These are phyloP conservation scores for Dolomedes plantarius DNA, from an alignment of 2,888 invertebrate genomes.

Conservation along the genomic window DNA sequence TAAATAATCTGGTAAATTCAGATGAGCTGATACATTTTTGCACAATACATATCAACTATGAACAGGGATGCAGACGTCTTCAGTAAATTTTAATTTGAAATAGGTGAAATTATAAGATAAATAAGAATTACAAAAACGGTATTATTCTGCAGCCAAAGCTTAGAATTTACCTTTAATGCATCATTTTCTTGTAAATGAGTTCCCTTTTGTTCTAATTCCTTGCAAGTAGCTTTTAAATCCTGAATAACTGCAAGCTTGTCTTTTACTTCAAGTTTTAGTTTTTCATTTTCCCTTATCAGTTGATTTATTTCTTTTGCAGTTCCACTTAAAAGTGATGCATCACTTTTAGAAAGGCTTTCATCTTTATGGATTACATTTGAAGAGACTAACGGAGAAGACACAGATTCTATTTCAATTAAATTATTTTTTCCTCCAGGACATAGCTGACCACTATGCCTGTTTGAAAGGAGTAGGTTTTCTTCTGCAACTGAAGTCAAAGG, in stretches of 20 bases:
- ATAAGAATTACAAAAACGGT: too few relatives aligned
- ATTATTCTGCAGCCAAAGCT: too few relatives aligned
- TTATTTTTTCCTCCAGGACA: not conserved
- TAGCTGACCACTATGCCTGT: not conserved
- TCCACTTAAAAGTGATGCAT: too few relatives aligned
- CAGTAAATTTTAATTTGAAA: too few relatives aligned
- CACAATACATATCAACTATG: too few relatives aligned
- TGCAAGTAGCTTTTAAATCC: not conserved
- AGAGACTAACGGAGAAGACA: not conserved
- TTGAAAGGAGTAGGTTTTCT: not conserved
- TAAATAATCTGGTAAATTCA: too few relatives aligned
- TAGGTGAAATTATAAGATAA: too few relatives aligned
- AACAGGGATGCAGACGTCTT: too few relatives aligned
- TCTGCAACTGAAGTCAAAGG: not conserved
- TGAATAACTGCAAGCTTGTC: constrained; percentile 23
- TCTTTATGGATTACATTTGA: too few relatives aligned
- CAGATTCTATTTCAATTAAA: not conserved
- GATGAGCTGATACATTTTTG: too few relatives aligned
- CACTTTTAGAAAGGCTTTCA: not conserved
- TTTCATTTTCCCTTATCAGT: constrained; percentile 17
- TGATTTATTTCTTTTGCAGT: not conserved
- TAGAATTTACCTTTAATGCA: constrained; percentile 30
- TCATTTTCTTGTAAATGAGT: constrained; percentile 4
- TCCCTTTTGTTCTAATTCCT: constrained; percentile 17
- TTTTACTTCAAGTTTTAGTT: constrained; percentile 14